Evolutionary conservation across 2,797 vertebrate genomes (phyloP).

Genomic region (Hephaestus fuliginosus): DNA sequence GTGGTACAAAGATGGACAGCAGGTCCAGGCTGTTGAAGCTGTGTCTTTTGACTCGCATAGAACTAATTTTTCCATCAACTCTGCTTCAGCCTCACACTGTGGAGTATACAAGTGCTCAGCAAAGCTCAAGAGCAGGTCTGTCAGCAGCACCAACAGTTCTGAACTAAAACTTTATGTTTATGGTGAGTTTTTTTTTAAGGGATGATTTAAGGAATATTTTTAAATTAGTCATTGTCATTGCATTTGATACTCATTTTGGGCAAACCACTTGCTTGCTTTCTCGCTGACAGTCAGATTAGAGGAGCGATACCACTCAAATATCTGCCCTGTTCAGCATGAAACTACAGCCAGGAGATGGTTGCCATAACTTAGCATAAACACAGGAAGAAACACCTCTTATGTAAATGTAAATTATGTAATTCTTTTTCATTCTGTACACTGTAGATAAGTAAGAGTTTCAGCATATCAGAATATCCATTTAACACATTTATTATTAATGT

Average conservation of each 20-base stretch:
- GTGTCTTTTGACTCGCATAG: neutral
- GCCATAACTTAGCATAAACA: neutral
- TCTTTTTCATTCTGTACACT: neutral
- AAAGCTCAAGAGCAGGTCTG: conserved; percentile 48
- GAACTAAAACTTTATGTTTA: conserved; percentile 44
- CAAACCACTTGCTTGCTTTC: neutral
- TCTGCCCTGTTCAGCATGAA: neutral
- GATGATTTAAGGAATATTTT: neutral
- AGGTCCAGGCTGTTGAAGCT: accelerated
- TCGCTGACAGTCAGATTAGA: neutral
- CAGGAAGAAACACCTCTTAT: neutral
- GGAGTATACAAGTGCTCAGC: conserved; percentile 69
- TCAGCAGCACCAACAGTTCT: conserved; percentile 13
- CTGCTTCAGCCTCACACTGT: neutral
- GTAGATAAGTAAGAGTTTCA: neutral
- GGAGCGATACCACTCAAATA: neutral
- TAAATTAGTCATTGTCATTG: neutral
- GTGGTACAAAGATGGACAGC: conserved; percentile 46
- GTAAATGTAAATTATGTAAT: neutral
- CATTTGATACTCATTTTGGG: too few relatives aligned
- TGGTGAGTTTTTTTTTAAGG: conserved; percentile 53
- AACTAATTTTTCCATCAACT: conserved; percentile 29
- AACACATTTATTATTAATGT: neutral
- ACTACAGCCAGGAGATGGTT: neutral
- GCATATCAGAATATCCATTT: neutral